A percentile compares a stretch with the other conserved stretches of the same genome.
These are phyloP conservation scores for Caenorhabditis inopinata DNA, from an alignment of 1,140 invertebrate genomes.

Conservation along the genomic window DNA sequence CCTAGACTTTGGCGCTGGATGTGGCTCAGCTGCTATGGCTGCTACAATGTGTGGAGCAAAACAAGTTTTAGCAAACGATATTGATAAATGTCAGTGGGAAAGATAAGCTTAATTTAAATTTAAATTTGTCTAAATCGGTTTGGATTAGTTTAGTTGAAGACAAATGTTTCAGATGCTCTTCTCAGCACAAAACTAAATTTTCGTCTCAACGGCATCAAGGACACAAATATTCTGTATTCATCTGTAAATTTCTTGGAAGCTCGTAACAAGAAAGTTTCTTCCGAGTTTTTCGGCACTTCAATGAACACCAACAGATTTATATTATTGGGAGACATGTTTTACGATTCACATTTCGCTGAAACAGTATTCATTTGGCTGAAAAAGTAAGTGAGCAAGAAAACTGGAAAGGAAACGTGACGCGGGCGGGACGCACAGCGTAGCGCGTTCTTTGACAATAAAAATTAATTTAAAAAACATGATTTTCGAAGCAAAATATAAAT, in stretches of 20 bases:
- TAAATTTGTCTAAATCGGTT: too few species aligned
- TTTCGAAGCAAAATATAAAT: too few species aligned
- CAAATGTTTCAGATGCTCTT: constrained; percentile 35
- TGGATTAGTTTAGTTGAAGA: too few species aligned
- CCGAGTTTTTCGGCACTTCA: neutral
- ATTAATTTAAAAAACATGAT: too few species aligned
- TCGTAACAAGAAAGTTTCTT: neutral
- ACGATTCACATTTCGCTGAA: constrained; percentile 42
- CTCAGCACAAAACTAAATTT: constrained; percentile 34
- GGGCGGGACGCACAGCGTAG: too few species aligned
- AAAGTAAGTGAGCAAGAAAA: neutral
- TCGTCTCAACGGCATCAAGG: constrained; percentile 17
- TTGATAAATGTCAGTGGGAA: constrained; percentile 38
- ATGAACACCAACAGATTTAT: neutral
- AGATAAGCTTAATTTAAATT: too few species aligned
- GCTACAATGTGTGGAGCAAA: neutral
- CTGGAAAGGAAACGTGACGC: too few species aligned
- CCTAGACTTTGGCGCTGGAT: constrained; percentile 39
- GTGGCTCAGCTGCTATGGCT: constrained; percentile 38
- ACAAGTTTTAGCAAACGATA: constrained; percentile 37
- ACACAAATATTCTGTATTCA: constrained; percentile 6
- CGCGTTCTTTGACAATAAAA: too few species aligned
- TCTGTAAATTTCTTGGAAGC: neutral
- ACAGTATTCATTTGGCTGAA: constrained; percentile 35
- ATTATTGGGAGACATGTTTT: constrained; percentile 44